A percentile compares a stretch with the other conserved stretches of the same genome.
phyloP scores from a whole-genome alignment of 2,888 invertebrate genomes.

The Adelphocoris suturalis region DNA sequence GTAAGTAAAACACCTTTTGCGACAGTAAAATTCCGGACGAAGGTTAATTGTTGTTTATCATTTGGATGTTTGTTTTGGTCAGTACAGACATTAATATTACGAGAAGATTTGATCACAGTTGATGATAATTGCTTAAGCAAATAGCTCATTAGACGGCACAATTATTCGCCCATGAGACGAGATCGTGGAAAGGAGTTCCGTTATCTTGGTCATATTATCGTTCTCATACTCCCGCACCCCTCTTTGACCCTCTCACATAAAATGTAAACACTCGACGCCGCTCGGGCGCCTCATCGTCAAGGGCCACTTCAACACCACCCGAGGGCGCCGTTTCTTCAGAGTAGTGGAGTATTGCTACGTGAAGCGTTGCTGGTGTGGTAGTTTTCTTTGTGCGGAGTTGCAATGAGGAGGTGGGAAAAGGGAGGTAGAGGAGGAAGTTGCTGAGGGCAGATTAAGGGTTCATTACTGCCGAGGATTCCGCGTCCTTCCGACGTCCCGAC shows the following conservation, averaged over 20 bases:
- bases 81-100: background rate
- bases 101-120: background rate
- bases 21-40: too few relatives aligned
- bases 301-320: background rate
- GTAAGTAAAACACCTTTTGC: too few relatives aligned
- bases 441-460: background rate
- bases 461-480: background rate
- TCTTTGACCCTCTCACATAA: slow-evolving; percentile 8
- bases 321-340: background rate
- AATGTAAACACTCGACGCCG: slow-evolving; percentile 4
- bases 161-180: background rate
- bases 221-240: background rate
- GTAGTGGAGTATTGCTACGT: background rate
- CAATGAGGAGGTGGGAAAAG: background rate
- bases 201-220: background rate
- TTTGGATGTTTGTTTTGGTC: too few relatives aligned
- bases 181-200: background rate
- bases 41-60: too few relatives aligned
- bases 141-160: background rate
- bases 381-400: slow-evolving; percentile 9
- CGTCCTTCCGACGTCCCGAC: background rate
- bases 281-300: background rate
- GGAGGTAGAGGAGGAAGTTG: background rate
- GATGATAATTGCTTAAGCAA: background rate
- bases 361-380: background rate